These are phyloP conservation scores for Campoplex capitator DNA, from an alignment of 2,888 invertebrate species.

Conservation along the genomic window DNA sequence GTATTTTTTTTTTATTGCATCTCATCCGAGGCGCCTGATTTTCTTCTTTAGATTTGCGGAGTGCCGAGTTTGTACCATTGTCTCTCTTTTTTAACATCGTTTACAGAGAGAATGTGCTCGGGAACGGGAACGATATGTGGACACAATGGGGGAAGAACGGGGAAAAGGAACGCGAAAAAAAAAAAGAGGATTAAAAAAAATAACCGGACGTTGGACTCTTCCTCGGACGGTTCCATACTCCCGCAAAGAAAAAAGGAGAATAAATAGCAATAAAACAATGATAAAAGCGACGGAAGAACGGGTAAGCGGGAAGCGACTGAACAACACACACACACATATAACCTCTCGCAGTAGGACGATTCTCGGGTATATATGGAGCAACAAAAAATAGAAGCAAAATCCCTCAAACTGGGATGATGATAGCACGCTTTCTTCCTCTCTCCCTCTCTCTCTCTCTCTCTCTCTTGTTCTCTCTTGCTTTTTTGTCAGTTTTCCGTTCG, in stretches of 20 bases:
- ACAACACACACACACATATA: background rate
- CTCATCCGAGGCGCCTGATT: conserved; percentile 1
- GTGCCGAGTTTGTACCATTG: conserved; percentile 49
- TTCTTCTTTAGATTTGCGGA: conserved; percentile 48
- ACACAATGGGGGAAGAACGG: conserved; percentile 56
- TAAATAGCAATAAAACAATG: conserved; percentile 56
- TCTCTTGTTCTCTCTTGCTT: conserved; percentile 12
- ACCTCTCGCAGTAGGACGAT: conserved; percentile 1
- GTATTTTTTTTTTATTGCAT: background rate
- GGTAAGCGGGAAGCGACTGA: background rate
- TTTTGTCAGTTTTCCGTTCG: conserved; percentile 40
- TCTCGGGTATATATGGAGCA: conserved; percentile 22
- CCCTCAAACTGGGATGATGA: conserved; percentile 43
- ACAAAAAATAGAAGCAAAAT: conserved; percentile 46
- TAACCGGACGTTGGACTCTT: conserved; percentile 30
- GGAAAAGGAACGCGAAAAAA: conserved; percentile 22
- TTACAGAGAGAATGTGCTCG: conserved; percentile 50
- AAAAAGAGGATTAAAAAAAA: conserved; percentile 1
- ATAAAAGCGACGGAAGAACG: conserved; percentile 45
- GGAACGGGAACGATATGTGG: conserved; percentile 54
- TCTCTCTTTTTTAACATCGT: conserved; percentile 54
- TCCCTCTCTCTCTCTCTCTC: background rate
- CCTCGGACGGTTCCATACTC: conserved; percentile 1
- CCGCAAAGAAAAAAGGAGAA: conserved; percentile 40
- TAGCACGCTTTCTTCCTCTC: conserved; percentile 1